phyloP scores from a whole-genome alignment of 2,113 vertebrate genomes.

The Serinus canaria region DNA sequence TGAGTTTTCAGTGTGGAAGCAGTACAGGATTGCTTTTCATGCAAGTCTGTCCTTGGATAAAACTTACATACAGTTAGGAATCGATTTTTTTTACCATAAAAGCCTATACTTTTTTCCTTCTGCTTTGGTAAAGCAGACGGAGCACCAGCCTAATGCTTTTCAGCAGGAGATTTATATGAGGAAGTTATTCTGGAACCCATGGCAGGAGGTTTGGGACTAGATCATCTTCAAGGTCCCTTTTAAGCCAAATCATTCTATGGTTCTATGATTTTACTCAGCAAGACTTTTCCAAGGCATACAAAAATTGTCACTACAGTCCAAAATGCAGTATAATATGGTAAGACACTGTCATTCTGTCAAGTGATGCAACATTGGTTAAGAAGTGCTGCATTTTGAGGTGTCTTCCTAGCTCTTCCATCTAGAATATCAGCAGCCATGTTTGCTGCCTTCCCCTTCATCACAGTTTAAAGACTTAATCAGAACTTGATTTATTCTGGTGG shows the following conservation, averaged over 20 bases:
- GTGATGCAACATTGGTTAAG: not conserved
- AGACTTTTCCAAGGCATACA: not conserved
- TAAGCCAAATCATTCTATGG: not conserved
- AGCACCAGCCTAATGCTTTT: not conserved
- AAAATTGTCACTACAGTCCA: not conserved
- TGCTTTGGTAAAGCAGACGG: not conserved
- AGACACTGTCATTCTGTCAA: not conserved
- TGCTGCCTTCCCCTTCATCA: not conserved
- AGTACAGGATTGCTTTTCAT: not conserved
- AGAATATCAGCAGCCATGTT: not conserved
- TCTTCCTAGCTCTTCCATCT: not conserved
- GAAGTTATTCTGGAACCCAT: not conserved
- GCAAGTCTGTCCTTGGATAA: not conserved
- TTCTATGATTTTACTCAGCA: not conserved
- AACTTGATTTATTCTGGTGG: not conserved
- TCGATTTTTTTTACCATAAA: not conserved
- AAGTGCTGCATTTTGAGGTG: not conserved
- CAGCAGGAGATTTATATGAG: not conserved
- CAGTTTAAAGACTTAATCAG: not conserved
- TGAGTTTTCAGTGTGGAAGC: not conserved
- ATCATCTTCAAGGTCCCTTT: not conserved
- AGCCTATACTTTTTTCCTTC: not conserved
- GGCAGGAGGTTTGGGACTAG: not conserved
- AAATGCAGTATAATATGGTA: not conserved
- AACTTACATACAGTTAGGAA: not conserved